Conservation (phyloP, 2,113 vertebrate genomes). For the Strigops habroptila region DNA sequence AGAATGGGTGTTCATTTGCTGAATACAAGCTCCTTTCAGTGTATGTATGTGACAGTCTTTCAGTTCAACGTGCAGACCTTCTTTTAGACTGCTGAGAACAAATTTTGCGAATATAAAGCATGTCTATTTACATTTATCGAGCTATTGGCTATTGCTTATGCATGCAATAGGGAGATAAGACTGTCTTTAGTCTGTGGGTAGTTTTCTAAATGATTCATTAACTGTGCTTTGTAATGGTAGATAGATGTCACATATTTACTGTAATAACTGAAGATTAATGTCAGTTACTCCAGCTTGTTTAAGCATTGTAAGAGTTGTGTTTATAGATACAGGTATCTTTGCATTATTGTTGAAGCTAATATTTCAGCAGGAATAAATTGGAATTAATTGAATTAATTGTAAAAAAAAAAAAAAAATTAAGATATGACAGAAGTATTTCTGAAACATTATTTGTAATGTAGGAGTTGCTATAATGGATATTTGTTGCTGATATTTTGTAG, state of each 20-base stretch:
- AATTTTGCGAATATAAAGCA: constrained; percentile 26
- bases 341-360: background rate
- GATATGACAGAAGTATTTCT: background rate
- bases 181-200: constrained; percentile 45
- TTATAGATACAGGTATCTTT: constrained; percentile 12
- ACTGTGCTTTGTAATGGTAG: constrained; percentile 52
- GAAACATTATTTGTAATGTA: background rate
- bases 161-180: constrained; percentile 60
- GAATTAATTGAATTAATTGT: background rate
- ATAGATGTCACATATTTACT: constrained; percentile 53
- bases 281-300: constrained; percentile 16
- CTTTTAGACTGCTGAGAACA: background rate
- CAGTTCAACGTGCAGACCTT: background rate
- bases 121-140: constrained; percentile 47
- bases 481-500: background rate
- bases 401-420: background rate
- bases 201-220: constrained; percentile 67
- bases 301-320: constrained; percentile 15
- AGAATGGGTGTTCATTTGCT: background rate
- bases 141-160: constrained; percentile 67
- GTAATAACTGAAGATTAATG: constrained; percentile 41
- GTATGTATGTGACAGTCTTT: background rate
- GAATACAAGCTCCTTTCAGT: background rate
- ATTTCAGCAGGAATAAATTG: background rate
- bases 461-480: background rate